Percentiles rank a stretch among this genome's conserved stretches.
Conservation (phyloP, 2,888 invertebrate species). For the Amphipoea lucens region DNA sequence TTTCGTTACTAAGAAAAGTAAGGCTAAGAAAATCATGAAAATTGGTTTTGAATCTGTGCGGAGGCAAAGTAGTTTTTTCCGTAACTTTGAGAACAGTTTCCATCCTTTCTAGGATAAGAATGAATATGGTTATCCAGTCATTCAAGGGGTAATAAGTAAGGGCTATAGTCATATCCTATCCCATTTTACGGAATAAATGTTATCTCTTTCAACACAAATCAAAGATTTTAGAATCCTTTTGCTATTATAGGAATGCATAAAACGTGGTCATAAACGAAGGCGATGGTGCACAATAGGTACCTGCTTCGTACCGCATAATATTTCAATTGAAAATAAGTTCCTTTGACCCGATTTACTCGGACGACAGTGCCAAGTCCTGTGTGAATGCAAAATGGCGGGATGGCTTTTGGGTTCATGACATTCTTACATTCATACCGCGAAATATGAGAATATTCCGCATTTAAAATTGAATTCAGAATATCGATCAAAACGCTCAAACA, state of each 20-base stretch:
- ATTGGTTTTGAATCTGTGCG: not conserved
- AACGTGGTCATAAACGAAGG: not conserved
- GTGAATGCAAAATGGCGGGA: slow-evolving; percentile 31
- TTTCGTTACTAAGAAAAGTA: not conserved
- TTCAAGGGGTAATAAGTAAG: not conserved
- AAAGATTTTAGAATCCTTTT: slow-evolving; percentile 10
- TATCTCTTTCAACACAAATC: not conserved
- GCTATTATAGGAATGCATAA: not conserved
- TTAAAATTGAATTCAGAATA: slow-evolving; percentile 60
- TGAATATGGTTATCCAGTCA: slow-evolving; percentile 19
- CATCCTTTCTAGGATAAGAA: not conserved
- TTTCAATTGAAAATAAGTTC: slow-evolving; percentile 47
- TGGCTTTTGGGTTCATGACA: slow-evolving; percentile 35
- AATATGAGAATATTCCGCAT: slow-evolving; percentile 48
- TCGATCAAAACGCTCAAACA: slow-evolving; percentile 41
- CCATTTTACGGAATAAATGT: not conserved
- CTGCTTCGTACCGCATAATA: slow-evolving; percentile 36
- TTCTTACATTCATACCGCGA: slow-evolving; percentile 30
- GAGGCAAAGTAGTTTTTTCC: not conserved
- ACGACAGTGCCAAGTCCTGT: slow-evolving; percentile 31
- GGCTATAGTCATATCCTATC: not conserved
- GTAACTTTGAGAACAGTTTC: not conserved
- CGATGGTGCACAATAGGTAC: slow-evolving; percentile 14
- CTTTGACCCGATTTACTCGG: slow-evolving; percentile 39
- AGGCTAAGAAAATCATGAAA: slow-evolving; percentile 3